Evolutionary conservation across 2,113 vertebrate species (phyloP).

Genomic region (Heterotis niloticus): DNA sequence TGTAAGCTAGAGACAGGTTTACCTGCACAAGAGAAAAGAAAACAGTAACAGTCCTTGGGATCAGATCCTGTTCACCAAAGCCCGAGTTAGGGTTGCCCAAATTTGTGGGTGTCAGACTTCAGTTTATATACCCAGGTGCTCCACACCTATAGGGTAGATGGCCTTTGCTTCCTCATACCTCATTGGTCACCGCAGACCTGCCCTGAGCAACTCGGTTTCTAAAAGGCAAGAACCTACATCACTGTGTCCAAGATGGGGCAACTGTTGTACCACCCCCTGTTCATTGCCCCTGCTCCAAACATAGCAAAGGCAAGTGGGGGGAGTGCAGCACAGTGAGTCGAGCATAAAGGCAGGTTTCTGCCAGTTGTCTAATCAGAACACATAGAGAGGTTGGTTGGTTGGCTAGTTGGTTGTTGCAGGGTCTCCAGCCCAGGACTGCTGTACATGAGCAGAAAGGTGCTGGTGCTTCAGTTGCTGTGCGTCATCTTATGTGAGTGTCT

Average conservation of each 20-base stretch:
- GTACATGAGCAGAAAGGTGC: neutral
- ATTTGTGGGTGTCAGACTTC: constrained; percentile 55
- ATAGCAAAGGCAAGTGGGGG: constrained; percentile 16
- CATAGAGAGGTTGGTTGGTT: neutral
- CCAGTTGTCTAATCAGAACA: neutral
- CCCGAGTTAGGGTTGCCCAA: constrained; percentile 69
- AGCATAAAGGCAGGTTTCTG: neutral
- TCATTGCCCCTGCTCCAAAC: constrained; percentile 22
- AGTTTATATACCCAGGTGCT: constrained; percentile 61
- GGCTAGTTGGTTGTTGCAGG: neutral
- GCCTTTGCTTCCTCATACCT: constrained; percentile 33
- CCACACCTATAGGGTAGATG: constrained; percentile 51
- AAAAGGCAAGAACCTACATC: constrained; percentile 66
- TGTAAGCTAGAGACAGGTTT: constrained; percentile 39
- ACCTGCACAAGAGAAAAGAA: constrained; percentile 70
- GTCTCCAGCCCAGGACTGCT: neutral
- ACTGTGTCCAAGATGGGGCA: constrained; percentile 51
- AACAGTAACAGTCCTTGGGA: constrained; percentile 70
- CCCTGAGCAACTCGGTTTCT: constrained; percentile 50
- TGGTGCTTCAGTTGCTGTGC: too few relatives aligned
- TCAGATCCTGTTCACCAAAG: constrained; percentile 72
- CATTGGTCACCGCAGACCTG: constrained; percentile 52
- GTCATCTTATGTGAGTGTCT: too few relatives aligned
- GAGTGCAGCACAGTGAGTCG: neutral
- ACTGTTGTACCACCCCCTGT: constrained; percentile 55